Base-by-base conservation (phyloP, 2,113 vertebrate genomes). In the Sorex araneus region DNA sequence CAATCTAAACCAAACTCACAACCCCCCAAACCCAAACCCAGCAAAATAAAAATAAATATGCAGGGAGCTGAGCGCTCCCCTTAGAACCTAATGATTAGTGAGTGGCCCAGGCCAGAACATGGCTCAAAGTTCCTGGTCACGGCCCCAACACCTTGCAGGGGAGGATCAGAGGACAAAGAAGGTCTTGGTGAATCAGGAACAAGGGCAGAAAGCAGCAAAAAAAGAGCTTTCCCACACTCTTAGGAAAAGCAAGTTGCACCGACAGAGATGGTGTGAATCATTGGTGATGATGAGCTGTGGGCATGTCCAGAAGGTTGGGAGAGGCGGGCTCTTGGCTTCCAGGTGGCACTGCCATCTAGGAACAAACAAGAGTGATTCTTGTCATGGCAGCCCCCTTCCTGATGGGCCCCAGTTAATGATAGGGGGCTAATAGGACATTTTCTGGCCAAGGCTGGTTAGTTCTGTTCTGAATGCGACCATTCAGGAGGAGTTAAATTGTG, bases 81-180 rank as follows among this genome's bases (percentile, higher is more conserved):
- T 78, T 66, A 66, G 60, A 91, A 85, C 60, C 75, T 84, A 73
- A 73, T 66, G 90, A 93, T 77, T 91, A 84, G 87, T 74, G 45
- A 71, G 90, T 87, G 74, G 66, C 66, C 87, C 75, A 93, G 40
- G 63, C 23, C 81, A 78, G 45, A 74, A 28, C 18, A 60, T 79
- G 69, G 43, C 64, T 91, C 0, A 12, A 32, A 66, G 57, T 90
- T 88, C 27, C 92, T 84, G 54, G 28, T 3, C 63, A 92, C 66
- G 75, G 87, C 19, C 74, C n/a, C 32, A 40, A 82, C 13, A 78
- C 13, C 77, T 60, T 40, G 77, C 70, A 67, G 93, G 79, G 89
- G 83, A 85, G 25, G 15, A 47, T 12, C 43, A 77, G 92, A 90
- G 21, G 69, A 92, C 54, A 84, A 91, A 87, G 63, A 83, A 60